phyloP scores from a whole-genome alignment of 2,113 vertebrate genomes.

The Oxyura jamaicensis region DNA sequence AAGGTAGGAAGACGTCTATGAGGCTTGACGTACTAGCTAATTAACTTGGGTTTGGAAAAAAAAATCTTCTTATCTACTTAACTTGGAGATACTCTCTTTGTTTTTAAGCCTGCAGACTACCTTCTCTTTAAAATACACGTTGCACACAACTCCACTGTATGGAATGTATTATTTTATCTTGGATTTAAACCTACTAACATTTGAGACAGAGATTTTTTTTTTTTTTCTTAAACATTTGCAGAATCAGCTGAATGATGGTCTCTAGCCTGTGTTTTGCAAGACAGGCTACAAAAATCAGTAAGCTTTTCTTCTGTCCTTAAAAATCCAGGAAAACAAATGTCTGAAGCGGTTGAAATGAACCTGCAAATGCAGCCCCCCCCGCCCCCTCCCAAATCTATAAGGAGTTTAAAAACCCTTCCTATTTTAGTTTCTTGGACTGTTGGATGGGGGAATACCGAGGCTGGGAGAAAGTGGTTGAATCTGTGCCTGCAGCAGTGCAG shows the following conservation, averaged over 20 bases:
- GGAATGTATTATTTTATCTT: conserved; percentile 73
- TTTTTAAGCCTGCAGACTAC: conserved; percentile 70
- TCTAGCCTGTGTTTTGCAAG: conserved; percentile 42
- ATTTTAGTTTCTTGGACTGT: conserved; percentile 47
- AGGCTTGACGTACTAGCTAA: conserved; percentile 67
- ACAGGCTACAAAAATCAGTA: not conserved
- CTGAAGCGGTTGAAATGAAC: not conserved
- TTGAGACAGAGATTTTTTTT: not conserved
- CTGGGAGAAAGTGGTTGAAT: conserved; percentile 65
- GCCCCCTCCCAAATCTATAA: not conserved
- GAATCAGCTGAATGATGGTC: conserved; percentile 61
- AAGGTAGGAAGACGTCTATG: conserved; percentile 63
- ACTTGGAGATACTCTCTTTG: conserved; percentile 70
- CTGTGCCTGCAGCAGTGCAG: conserved; percentile 50
- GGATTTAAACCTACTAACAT: conserved; percentile 44
- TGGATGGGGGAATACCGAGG: conserved; percentile 37
- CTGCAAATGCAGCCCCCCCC: not conserved
- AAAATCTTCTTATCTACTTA: conserved; percentile 70
- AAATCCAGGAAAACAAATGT: not conserved
- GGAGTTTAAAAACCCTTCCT: not conserved
- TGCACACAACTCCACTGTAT: conserved; percentile 6
- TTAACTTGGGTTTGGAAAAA: conserved; percentile 65
- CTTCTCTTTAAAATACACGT: conserved; percentile 71
- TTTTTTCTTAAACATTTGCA: conserved; percentile 18
- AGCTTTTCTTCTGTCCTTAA: not conserved